Base-by-base conservation (phyloP, 2,113 vertebrate genomes). In the Mirounga angustirostris region DNA sequence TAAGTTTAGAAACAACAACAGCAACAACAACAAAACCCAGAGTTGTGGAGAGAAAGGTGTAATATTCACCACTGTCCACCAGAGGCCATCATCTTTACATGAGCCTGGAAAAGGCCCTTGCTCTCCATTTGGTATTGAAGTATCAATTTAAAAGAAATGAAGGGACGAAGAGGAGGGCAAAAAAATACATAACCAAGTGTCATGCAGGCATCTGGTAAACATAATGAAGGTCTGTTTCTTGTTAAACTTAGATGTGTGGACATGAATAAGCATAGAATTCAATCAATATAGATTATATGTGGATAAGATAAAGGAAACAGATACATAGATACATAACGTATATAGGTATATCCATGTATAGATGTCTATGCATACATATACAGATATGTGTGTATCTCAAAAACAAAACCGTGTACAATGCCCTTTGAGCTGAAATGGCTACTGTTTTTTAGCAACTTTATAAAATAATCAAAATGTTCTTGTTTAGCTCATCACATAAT, bases 41-140 rank as follows among this genome's bases (percentile, higher is more conserved):
- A 43, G 50, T 81, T 95, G 61, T 58, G 74, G 30, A 71, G 33
- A 90, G 58, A 79, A 84, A 56, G 21, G 19, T 59, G 65, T 89
- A 54, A 59, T 89, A 13, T 40, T 91, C 14, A 80, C 0, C 0
- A 36, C 6, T 2, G 0, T 67, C 81, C 97, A 97, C 96, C 73
- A 97, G 97, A 97, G 98, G 95, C 82, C 91, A 93, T 30, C n/a
- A 93, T 95, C 28, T 90, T 43, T 33, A 52, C 63, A 36, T 16
- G 73, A 67, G n/a, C 65, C 54, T 6, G 5, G 11, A 65, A 92
- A 76, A 40, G 52, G 26, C 10, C 7, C 22, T 52, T 19, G 12
- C 3, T 76, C 7, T 67, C 21, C 4, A 0, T 33, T 73, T 43
- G 76, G 16, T 73, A 2, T 46, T 54, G 15, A 90, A 7, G 4